phyloP scores from a whole-genome alignment of 2,888 invertebrate species.

The Drepana falcataria region DNA sequence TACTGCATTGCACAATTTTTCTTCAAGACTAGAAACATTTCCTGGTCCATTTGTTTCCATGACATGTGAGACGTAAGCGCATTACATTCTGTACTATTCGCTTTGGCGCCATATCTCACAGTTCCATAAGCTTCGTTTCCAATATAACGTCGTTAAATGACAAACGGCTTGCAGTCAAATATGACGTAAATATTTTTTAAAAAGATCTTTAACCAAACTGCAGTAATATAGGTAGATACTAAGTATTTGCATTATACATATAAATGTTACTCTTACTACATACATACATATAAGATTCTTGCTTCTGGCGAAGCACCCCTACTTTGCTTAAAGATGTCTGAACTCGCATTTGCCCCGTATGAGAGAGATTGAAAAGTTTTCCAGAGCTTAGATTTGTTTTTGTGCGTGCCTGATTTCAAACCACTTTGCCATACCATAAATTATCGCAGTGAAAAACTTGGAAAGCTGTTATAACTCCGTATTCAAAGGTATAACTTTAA shows the following conservation, averaged over 20 bases:
- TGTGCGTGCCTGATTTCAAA: conserved; percentile 45
- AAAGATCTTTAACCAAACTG: conserved; percentile 17
- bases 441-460: conserved; percentile 48
- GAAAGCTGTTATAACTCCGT: conserved; percentile 45
- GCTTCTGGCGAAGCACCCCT: conserved; percentile 19
- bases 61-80: conserved; percentile 52
- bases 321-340: conserved; percentile 30
- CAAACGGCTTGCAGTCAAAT: conserved; percentile 50
- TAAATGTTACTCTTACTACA: not conserved
- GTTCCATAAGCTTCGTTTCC: conserved; percentile 51
- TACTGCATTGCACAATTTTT: conserved; percentile 31
- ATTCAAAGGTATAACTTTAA: not conserved
- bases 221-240: conserved; percentile 3
- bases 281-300: conserved; percentile 14
- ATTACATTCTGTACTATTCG: conserved; percentile 55
- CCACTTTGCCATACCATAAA: conserved; percentile 43
- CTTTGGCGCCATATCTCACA: conserved; percentile 50
- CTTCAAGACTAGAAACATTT: conserved; percentile 35
- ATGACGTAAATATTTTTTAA: conserved; percentile 41
- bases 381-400: conserved; percentile 46
- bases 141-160: conserved; percentile 52
- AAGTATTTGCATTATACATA: conserved; percentile 1
- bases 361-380: conserved; percentile 45
- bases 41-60: conserved; percentile 50
- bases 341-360: conserved; percentile 31